Conservation (phyloP, 2,888 invertebrate species). For the Synanthedon andrenaeformis region DNA sequence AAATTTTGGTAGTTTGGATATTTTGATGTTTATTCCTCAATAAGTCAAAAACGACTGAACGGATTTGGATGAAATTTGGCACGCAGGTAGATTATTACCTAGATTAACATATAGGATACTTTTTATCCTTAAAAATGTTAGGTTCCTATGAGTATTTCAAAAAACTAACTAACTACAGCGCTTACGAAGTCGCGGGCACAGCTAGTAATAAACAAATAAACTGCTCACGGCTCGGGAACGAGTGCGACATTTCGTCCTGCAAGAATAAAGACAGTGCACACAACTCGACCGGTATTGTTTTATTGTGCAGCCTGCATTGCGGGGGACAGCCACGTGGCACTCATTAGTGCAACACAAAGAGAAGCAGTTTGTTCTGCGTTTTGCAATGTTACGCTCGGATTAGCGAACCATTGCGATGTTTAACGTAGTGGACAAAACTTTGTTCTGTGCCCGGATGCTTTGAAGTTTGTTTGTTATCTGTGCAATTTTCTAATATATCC, state of each 20-base stretch:
- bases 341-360: constrained; percentile 66
- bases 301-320: constrained; percentile 69
- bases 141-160: too few species aligned
- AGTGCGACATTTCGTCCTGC: constrained; percentile 57
- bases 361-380: constrained; percentile 64
- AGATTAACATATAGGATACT: too few species aligned
- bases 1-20: too few species aligned
- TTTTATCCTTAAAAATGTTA: too few species aligned
- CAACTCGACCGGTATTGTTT: constrained; percentile 61
- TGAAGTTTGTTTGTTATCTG: constrained; percentile 6
- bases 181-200: too few species aligned
- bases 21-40: too few species aligned
- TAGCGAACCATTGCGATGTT: constrained; percentile 51
- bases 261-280: constrained; percentile 61
- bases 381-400: constrained; percentile 60
- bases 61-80: too few species aligned
- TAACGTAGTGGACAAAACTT: constrained; percentile 53
- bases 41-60: too few species aligned
- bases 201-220: too few species aligned
- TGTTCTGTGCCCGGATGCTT: constrained; percentile 24
- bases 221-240: constrained; percentile 21
- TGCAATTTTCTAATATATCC: constrained; percentile 9
- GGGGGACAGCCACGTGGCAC: constrained; percentile 67
- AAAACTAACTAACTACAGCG: too few species aligned
- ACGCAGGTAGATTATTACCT: too few species aligned